Base-by-base conservation (phyloP, 2,888 invertebrate genomes). In the Panopea generosa region DNA sequence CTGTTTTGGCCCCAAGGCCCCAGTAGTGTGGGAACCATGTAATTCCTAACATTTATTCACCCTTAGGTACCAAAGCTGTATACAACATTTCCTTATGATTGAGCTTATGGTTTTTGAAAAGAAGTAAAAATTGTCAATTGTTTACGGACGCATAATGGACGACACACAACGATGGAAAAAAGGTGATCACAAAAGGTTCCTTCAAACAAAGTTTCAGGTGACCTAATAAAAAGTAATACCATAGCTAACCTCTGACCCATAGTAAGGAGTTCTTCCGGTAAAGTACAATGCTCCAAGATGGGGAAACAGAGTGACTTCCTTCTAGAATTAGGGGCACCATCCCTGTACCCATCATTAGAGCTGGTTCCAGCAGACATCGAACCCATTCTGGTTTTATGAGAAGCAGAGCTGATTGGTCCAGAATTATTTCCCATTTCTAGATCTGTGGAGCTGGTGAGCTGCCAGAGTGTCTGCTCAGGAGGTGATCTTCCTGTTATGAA, bases 181-280 rank as follows among this genome's bases (percentile, higher is more conserved):
- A n/a, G n/a, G n/a, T n/a, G n/a, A n/a, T n/a, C n/a, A n/a, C n/a
- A n/a, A n/a, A n/a, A n/a, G n/a, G n/a, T n/a, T n/a, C n/a, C n/a
- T n/a, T n/a, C n/a, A n/a, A n/a, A n/a, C n/a, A n/a, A n/a, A n/a
- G n/a, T n/a, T n/a, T n/a, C n/a, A n/a, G n/a, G n/a, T n/a, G n/a
- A n/a, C n/a, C n/a, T n/a, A n/a, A n/a, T n/a, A n/a, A n/a, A n/a
- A n/a, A n/a, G n/a, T n/a, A n/a, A n/a, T n/a, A n/a, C n/a, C n/a
- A n/a, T n/a, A n/a, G n/a, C n/a, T 24, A 57, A 89, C 90, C 90
- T 88, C 57, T 90, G 88, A 50, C 87, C 84, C 59, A 88, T 70
- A 9, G 84, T 77, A n/a, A 90, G 49, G 7, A 71, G 69, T n/a
- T 83, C 72, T 7, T 85, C 75, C 24, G 84, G 74, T 24, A 90